Conservation (phyloP, 2,888 invertebrate genomes). For the Pinctada fucata region DNA sequence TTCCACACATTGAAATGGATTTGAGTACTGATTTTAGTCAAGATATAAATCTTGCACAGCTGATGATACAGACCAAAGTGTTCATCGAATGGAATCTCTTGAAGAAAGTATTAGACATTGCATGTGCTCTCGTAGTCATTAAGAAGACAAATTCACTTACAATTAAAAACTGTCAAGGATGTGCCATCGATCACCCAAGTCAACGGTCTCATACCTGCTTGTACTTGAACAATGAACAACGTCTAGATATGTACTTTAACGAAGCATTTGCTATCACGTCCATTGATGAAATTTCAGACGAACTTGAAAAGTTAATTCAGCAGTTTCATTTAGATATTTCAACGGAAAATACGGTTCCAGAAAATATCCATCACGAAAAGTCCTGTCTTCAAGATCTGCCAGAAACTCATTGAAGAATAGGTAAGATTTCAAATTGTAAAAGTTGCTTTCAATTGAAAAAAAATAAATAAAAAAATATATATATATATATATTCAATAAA, state of each 20-base stretch:
- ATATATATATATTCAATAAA: not conserved
- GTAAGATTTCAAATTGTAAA: not conserved
- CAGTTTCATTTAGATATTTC: not conserved
- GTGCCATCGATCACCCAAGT: not conserved
- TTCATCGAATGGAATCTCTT: not conserved
- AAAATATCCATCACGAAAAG: too few species aligned
- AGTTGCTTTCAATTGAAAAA: not conserved
- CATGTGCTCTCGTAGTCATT: not conserved
- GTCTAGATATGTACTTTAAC: not conserved
- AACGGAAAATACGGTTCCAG: not conserved
- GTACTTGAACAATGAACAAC: not conserved
- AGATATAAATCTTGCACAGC: not conserved
- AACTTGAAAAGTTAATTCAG: not conserved
- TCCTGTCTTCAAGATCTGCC: too few species aligned
- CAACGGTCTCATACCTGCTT: not conserved
- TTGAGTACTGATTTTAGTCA: too few species aligned
- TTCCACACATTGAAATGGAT: too few species aligned
- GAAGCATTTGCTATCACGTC: not conserved
- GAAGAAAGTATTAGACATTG: not conserved
- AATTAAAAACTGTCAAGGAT: not conserved
- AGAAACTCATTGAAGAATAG: not conserved
- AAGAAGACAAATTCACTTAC: too few species aligned
- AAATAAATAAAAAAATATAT: not conserved
- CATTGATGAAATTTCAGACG: not conserved
- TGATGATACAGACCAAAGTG: not conserved